phyloP scores from a whole-genome alignment of 2,888 invertebrate species.

The Magallana nippona region DNA sequence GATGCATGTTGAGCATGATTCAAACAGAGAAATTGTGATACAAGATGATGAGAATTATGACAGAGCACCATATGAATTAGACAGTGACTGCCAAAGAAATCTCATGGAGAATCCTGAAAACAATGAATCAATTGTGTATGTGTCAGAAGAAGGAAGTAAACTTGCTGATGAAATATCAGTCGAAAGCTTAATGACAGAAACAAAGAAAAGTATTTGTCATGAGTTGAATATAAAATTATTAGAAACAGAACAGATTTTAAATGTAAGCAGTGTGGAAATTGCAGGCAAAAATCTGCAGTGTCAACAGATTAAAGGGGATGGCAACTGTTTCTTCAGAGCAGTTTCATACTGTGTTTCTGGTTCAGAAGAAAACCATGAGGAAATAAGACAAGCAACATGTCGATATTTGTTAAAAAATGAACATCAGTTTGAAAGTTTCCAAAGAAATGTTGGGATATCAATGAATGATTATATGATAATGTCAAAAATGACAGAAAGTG shows the following conservation, averaged over 20 bases:
- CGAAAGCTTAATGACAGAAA: too few species aligned
- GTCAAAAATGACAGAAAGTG: conserved; percentile 28
- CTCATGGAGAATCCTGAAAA: neutral
- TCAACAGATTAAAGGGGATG: conserved; percentile 21
- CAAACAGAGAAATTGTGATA: too few species aligned
- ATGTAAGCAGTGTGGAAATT: neutral
- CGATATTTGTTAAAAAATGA: neutral
- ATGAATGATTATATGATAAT: conserved; percentile 3
- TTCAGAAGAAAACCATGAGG: conserved; percentile 6
- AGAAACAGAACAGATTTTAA: too few species aligned
- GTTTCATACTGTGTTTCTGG: conserved; percentile 13
- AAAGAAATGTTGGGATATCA: neutral
- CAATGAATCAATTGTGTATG: neutral
- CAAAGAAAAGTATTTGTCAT: too few species aligned
- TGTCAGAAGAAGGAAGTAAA: neutral
- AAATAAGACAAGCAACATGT: conserved; percentile 12
- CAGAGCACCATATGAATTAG: neutral
- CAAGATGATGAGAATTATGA: too few species aligned
- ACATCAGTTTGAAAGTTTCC: neutral
- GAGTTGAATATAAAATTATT: too few species aligned
- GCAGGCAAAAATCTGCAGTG: neutral
- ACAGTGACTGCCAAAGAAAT: neutral
- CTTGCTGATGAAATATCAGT: too few species aligned
- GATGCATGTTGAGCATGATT: neutral
- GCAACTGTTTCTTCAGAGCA: conserved; percentile 40